Conservation (phyloP, 2,113 vertebrate species). For the Paratilapia polleni region DNA sequence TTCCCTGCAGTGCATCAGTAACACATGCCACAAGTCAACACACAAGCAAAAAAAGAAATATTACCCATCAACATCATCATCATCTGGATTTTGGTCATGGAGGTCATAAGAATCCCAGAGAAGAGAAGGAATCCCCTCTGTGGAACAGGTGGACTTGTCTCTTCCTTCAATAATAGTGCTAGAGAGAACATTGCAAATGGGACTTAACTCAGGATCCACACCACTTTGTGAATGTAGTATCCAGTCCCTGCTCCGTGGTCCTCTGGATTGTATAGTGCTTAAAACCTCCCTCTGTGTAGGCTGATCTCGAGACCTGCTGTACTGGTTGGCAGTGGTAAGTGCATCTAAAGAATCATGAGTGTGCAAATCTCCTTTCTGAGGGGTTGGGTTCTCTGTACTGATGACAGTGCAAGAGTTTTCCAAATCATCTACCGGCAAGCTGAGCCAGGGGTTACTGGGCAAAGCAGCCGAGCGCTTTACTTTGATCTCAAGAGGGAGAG, state of each 20-base stretch:
- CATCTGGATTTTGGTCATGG: conserved; percentile 59
- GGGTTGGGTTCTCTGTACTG: conserved; percentile 56
- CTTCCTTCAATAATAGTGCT: conserved; percentile 70
- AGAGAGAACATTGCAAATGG: conserved; percentile 64
- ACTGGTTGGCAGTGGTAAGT: fast-evolving
- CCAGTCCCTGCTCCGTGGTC: not conserved
- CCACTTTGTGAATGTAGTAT: not conserved
- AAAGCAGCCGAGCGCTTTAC: conserved; percentile 62
- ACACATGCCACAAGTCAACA: not conserved
- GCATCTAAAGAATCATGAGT: not conserved
- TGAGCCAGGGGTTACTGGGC: conserved; percentile 79
- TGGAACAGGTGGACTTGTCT: conserved; percentile 27
- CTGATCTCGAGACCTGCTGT: conserved; percentile 20
- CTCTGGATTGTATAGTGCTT: not conserved
- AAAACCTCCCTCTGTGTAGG: not conserved
- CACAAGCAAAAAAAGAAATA: not conserved
- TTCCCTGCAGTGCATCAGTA: not conserved
- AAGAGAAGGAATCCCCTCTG: conserved; percentile 57
- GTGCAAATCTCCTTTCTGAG: not conserved
- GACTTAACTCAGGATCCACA: conserved; percentile 52
- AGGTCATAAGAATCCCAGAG: conserved; percentile 80
- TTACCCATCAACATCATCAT: conserved; percentile 62
- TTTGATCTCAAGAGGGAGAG: conserved; percentile 75
- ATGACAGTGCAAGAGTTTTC: conserved; percentile 76
- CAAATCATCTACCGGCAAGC: conserved; percentile 75